Evolutionary conservation across 2,797 vertebrate species (phyloP), one percentile per base, ranked within the genome.

Genomic region (Poecilia wingei): DNA sequence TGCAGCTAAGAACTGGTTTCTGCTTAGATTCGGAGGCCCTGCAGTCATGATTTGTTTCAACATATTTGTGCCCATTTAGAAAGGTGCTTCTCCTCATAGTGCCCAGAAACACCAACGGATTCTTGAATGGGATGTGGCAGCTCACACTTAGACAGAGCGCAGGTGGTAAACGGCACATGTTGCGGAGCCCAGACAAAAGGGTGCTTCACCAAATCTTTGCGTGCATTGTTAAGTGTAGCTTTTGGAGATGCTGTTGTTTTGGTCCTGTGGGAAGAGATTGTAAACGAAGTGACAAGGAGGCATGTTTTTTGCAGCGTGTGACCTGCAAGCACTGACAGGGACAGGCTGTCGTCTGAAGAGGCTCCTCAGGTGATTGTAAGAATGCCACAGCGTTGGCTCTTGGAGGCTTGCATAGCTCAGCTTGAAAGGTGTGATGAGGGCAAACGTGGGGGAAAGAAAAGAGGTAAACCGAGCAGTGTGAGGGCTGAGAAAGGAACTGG

Each of bases 381-480:
- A 72, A 80, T 70, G 78, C 85, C 77, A 82, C 78, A 82, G 85
- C 84, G 84, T 66, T 85, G 86, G 79, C 90, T 84, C 79, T 86
- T 69, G 75, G 84, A 86, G 86, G 79, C 79, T 89, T 89, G 90
- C n/a, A 28, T 88, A 92, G 90, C 88, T 89, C 83, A 87, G 85
- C 87, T 88, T 91, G 90, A 93, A 90, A 91, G 86, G 89, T 92
- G 92, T 91, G 91, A 93, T 81, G 59, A 55, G 72, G 68, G 64
- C 71, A 47, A 91, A 87, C 77, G 74, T 80, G 74, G 36, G 55
- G 55, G 51, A 80, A 74, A 72, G 74, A 80, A 71, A 69, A 39
- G 36, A 36, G 31, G 41, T 31, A 43, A 33, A 47, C 0, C n/a
- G 72, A 82, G 57, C 10, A 25, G 69, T 69, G 61, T 77, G 43